Conservation (phyloP, 2,888 invertebrate species). For the Sthenelais limicola region DNA sequence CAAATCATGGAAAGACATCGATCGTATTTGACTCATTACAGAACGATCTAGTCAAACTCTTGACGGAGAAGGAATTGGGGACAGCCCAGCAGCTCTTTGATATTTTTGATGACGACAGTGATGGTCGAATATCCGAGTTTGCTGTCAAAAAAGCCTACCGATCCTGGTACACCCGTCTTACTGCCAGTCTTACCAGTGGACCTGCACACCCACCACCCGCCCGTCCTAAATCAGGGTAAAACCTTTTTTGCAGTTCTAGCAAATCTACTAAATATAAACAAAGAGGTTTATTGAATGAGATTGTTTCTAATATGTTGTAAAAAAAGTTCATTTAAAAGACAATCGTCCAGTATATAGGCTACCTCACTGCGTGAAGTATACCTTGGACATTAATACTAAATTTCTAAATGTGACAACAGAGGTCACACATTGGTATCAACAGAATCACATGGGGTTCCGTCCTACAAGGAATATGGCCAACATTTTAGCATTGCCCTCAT, state of each 20-base stretch:
- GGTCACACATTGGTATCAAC: too few relatives aligned
- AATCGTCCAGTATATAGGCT: too few relatives aligned
- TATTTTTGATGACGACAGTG: slow-evolving; percentile 48
- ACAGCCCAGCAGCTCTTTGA: slow-evolving; percentile 45
- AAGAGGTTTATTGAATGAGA: too few relatives aligned
- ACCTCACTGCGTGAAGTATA: too few relatives aligned
- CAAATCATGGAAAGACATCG: neutral
- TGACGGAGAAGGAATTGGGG: slow-evolving; percentile 51
- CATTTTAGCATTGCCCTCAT: neutral
- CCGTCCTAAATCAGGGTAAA: neutral
- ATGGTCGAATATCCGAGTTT: slow-evolving; percentile 48
- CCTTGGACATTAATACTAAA: too few relatives aligned
- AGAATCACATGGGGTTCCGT: too few relatives aligned
- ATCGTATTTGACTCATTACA: slow-evolving; percentile 27
- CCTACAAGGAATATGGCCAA: neutral
- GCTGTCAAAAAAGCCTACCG: slow-evolving; percentile 49
- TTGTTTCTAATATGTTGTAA: too few relatives aligned
- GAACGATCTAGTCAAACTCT: slow-evolving; percentile 45
- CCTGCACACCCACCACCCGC: neutral
- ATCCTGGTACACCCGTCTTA: slow-evolving; percentile 44
- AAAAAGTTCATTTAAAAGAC: too few relatives aligned
- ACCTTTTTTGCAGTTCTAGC: neutral
- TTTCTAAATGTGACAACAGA: too few relatives aligned
- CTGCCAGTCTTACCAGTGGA: slow-evolving; percentile 19
- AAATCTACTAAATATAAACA: neutral